phyloP scores from a whole-genome alignment of 2,797 vertebrate species.

The Cryptoblepharus egeriae region DNA sequence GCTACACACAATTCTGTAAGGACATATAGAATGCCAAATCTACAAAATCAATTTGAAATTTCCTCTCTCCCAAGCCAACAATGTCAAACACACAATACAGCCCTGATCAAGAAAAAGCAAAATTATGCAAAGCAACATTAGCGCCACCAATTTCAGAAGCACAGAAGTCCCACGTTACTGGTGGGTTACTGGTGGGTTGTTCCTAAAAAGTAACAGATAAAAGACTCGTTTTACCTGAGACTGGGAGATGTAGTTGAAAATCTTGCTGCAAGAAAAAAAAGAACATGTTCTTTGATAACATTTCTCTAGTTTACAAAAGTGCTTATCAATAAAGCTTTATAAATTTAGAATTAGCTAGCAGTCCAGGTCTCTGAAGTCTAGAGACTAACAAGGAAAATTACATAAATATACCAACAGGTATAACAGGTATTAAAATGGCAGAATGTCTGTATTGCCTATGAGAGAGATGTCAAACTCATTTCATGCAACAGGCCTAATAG shows the following conservation, averaged over 20 bases:
- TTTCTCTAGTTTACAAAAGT: slow-evolving; percentile 72
- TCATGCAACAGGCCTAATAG: no score
- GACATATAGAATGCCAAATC: neutral
- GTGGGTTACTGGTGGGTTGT: slow-evolving; percentile 41
- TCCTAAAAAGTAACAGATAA: slow-evolving; percentile 63
- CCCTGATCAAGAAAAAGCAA: neutral
- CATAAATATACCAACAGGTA: slow-evolving; percentile 76
- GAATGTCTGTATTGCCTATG: no score
- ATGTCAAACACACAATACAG: slow-evolving; percentile 3
- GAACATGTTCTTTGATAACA: slow-evolving; percentile 62
- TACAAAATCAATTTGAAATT: slow-evolving; percentile 54
- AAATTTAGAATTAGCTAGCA: slow-evolving; percentile 76
- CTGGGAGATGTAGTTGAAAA: slow-evolving; percentile 43
- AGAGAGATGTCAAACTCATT: no score
- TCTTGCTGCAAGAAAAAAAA: slow-evolving; percentile 54
- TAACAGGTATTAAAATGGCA: no score
- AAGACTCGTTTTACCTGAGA: slow-evolving; percentile 60
- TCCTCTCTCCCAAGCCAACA: slow-evolving; percentile 11
- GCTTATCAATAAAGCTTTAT: slow-evolving; percentile 72
- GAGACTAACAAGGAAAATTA: slow-evolving; percentile 74
- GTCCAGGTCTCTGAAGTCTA: slow-evolving; percentile 74
- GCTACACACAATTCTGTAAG: no score
- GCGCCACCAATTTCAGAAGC: slow-evolving; percentile 41
- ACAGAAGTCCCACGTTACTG: slow-evolving; percentile 23
- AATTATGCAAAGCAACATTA: neutral